Evolutionary conservation across 1,140 invertebrate genomes (phyloP), one percentile per base, ranked within the genome.

Genomic region (Drosophila triauraria): DNA sequence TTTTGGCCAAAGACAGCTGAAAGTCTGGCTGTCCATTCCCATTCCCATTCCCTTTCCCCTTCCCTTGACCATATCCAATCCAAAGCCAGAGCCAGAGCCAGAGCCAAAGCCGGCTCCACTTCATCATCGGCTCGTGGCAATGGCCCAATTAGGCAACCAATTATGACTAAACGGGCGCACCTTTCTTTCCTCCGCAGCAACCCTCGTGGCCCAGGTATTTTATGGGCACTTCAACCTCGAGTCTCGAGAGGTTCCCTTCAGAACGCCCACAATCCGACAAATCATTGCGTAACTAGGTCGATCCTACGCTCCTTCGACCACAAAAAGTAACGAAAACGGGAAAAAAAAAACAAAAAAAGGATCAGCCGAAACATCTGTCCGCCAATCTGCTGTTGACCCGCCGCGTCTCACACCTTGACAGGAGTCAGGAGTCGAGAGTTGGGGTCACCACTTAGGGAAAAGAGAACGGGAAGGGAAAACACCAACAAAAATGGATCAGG

Each of bases 271-370:
- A 75, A 48, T 75, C 58, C 42, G 70, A 74, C 72, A 75, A 75
- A 75, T 75, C 72, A 75, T 75, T 75, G 70, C 70, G 72, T 57
- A 75, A 75, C 72, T 63, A 75, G 71, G 57, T 53, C 71, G 48
- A 30, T 12, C n/a, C 35, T 20, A 7, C 4, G 17, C 7, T 60
- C 57, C 43, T 32, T 60, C 4, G 4, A 30, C 12, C 25, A n/a
- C 51, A 53, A 15, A 20, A 20, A 15, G 25, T 25, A 4, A 20
- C n/a, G 6, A 23, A 6, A 7, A 32, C 8, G 12, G 1, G 12
- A 9, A 5, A 38, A 5, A n/a, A 42, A 42, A 23, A 13, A 20
- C 8, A 38, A 53, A 51, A 51, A 63, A 64, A 40, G 60, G 65
- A 74, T 71, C 65, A 30, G 46, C 17, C 43, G 12, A 71, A 71